These are phyloP conservation scores for Rhinogobio ventralis DNA, from an alignment of 2,797 vertebrate species.

Conservation along the genomic window DNA sequence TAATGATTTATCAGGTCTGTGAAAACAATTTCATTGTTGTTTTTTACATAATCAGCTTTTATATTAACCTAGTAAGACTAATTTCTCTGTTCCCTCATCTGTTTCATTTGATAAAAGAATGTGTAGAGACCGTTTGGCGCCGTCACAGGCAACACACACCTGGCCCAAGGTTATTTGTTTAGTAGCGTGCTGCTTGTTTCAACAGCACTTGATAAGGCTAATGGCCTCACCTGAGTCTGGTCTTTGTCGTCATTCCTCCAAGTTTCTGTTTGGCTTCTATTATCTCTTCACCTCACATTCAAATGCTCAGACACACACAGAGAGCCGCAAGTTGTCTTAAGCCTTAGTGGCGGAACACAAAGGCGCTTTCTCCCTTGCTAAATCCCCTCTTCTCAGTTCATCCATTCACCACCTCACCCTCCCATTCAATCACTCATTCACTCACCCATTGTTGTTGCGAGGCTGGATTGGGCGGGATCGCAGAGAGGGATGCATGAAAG, in stretches of 20 bases:
- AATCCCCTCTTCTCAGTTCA: constrained; percentile 49
- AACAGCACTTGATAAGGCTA: constrained; percentile 51
- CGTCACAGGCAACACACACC: constrained; percentile 34
- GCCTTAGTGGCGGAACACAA: constrained; percentile 43
- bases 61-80: not conserved
- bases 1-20: not conserved
- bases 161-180: constrained; percentile 49
- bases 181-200: constrained; percentile 49
- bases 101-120: constrained; percentile 10
- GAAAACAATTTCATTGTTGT: not conserved
- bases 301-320: constrained; percentile 30
- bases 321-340: constrained; percentile 15
- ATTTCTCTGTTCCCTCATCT: not conserved
- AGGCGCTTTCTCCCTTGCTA: constrained; percentile 35
- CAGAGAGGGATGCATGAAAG: constrained; percentile 52
- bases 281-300: constrained; percentile 34
- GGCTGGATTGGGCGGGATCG: constrained; percentile 42
- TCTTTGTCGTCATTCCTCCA: constrained; percentile 46
- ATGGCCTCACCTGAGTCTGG: constrained; percentile 36
- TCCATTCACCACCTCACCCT: constrained; percentile 39
- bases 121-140: not conserved
- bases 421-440: constrained; percentile 59
- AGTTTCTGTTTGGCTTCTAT: constrained; percentile 43
- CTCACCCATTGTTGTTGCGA: constrained; percentile 53
- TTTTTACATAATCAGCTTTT: not conserved